A percentile compares a stretch with the other conserved stretches of the same genome.
Evolutionary conservation across 2,888 invertebrate genomes (phyloP).

Genomic region (Cybosia mesomella): DNA sequence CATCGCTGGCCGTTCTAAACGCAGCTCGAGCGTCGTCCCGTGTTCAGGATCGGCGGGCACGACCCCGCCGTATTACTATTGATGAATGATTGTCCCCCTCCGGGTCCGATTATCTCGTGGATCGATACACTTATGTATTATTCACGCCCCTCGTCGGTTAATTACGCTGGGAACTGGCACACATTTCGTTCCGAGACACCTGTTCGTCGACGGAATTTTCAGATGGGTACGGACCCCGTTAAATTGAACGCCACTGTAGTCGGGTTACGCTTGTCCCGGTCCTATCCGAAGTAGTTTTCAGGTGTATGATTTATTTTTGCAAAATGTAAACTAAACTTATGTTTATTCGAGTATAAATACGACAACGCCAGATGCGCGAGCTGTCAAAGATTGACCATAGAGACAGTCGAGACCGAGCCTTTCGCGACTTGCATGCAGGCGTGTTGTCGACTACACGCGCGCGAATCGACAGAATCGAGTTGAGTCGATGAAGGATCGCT

Average conservation of each 20-base stretch:
- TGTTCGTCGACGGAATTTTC: slow-evolving; percentile 91
- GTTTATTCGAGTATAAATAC: slow-evolving; percentile 77
- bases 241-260: slow-evolving; percentile 27
- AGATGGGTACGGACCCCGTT: slow-evolving; percentile 86
- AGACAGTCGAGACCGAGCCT: slow-evolving; percentile 68
- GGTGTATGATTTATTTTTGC: slow-evolving; percentile 46
- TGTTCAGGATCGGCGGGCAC: slow-evolving; percentile 25
- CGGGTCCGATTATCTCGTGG: slow-evolving; percentile 59
- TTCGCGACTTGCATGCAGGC: slow-evolving; percentile 59
- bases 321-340: slow-evolving; percentile 64
- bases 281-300: slow-evolving; percentile 19
- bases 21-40: slow-evolving; percentile 32
- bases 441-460: slow-evolving; percentile 75
- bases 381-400: slow-evolving; percentile 84
- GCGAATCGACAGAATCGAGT: slow-evolving; percentile 62
- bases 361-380: slow-evolving; percentile 81
- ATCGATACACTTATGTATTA: slow-evolving; percentile 84
- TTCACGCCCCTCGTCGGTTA: slow-evolving; percentile 83
- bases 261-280: slow-evolving; percentile 32
- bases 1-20: slow-evolving; percentile 40
- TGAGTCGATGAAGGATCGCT: slow-evolving; percentile 60
- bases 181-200: slow-evolving; percentile 92
- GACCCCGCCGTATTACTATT: slow-evolving; percentile 21
- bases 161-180: slow-evolving; percentile 85
- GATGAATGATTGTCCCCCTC: slow-evolving; percentile 31